Base-by-base conservation (phyloP, 2,113 vertebrate genomes). In the Myotis brandtii region DNA sequence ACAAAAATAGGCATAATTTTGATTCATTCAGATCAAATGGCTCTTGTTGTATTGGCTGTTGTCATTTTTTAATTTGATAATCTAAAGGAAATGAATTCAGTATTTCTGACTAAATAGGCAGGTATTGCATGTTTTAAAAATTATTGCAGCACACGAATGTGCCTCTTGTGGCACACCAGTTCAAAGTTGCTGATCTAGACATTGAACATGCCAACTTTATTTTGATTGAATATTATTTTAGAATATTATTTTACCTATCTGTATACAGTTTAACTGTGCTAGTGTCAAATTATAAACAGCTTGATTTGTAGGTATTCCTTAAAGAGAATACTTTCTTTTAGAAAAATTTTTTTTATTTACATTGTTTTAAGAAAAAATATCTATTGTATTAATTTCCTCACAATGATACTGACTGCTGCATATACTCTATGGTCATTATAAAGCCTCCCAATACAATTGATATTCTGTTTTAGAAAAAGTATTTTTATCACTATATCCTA, bases 221-320 rank as follows among this genome's bases (percentile, higher is more conserved):
- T 96, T 64, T 89, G 18, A 81, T 1, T 37, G 66, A 67, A 72
- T 90, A 56, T 82, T 21, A 48, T 95, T 97, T 96, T 52, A 96
- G 86, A 98, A 89, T 54, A 90, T 92, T 95, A 52, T 73, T 95
- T 96, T 90, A 86, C 89, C 97, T 79, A 81, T 37, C 72, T 94
- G 66, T 93, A 62, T 95, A 92, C 86, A 12, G 56, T 64, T 75
- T 83, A 97, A 96, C 54, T 77, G 56, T 75, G 69, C 86, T 79
- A 82, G 54, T 86, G 66, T 6, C 92, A 95, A 93, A 97, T 67
- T 88, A 37, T 81, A 97, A 97, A 95, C 77, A 96, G 69, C 40
- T 34, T 93, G 40, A 13, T 86, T 96, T 93, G 87, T 96, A 79
- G 83, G 69, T 40, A 21, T 93, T 93, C 46, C 23, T 92, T 95